phyloP scores from a whole-genome alignment of 2,797 vertebrate genomes.

The Chrosomus eos region DNA sequence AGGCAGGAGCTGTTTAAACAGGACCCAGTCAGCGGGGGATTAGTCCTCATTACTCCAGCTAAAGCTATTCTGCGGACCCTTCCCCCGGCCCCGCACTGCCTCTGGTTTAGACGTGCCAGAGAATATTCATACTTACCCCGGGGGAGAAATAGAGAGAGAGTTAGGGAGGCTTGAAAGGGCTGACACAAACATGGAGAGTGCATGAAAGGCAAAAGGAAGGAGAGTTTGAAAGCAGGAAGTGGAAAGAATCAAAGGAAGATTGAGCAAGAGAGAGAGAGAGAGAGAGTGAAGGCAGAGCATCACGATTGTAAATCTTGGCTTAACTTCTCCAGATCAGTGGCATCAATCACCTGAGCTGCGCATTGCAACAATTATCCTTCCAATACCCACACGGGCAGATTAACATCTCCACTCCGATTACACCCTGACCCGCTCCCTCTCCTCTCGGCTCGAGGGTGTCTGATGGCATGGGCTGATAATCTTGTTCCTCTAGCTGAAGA shows the following conservation, averaged over 20 bases:
- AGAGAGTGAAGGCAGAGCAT: constrained; percentile 33
- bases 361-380: constrained; percentile 81
- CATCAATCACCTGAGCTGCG: constrained; percentile 75
- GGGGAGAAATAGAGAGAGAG: constrained; percentile 41
- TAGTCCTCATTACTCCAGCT: constrained; percentile 99
- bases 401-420: constrained; percentile 80
- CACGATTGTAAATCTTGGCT: constrained; percentile 66
- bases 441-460: constrained; percentile 72
- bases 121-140: constrained; percentile 82
- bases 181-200: constrained; percentile 40
- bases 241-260: constrained; percentile 33
- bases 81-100: constrained; percentile 76
- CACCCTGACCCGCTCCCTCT: constrained; percentile 62
- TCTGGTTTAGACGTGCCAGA: constrained; percentile 82
- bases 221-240: constrained; percentile 31
- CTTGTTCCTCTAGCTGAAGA: constrained; percentile 71
- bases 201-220: constrained; percentile 31
- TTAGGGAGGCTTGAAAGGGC: constrained; percentile 37
- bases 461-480: constrained; percentile 82
- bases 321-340: constrained; percentile 70
- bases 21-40: constrained; percentile 89
- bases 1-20: constrained; percentile 88
- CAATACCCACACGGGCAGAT: constrained; percentile 76
- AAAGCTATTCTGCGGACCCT: constrained; percentile 92
- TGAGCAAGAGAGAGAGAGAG: constrained; percentile 19